Evolutionary conservation across 2,797 vertebrate genomes (phyloP).

Genomic region (Helostoma temminkii): DNA sequence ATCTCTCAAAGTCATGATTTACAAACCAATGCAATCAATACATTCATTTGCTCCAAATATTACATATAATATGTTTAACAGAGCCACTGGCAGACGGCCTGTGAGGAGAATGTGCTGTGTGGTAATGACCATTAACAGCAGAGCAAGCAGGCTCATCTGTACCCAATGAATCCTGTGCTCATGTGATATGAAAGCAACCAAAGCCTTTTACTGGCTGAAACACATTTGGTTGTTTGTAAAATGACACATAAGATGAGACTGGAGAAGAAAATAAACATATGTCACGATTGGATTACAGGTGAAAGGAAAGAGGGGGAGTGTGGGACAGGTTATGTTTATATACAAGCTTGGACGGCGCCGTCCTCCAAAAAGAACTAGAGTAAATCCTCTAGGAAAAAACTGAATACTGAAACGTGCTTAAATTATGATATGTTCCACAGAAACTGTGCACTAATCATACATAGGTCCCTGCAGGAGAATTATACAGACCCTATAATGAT

Average conservation of each 20-base stretch:
- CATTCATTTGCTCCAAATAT: background rate
- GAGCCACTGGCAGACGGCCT: slow-evolving; percentile 25
- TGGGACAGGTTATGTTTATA: background rate
- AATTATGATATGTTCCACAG: background rate
- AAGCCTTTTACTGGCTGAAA: slow-evolving; percentile 68
- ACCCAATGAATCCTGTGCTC: slow-evolving; percentile 40
- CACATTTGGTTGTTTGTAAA: slow-evolving; percentile 36
- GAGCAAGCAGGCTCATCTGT: slow-evolving; percentile 60
- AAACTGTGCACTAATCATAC: background rate
- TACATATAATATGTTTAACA: slow-evolving; percentile 1
- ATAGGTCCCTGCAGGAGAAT: slow-evolving; percentile 15
- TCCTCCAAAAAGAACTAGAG: slow-evolving; percentile 7
- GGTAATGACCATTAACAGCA: slow-evolving; percentile 48
- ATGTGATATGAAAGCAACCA: slow-evolving; percentile 38
- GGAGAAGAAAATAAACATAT: slow-evolving; percentile 42
- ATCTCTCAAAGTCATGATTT: slow-evolving; percentile 12
- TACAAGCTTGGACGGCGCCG: background rate
- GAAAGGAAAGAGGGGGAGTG: background rate
- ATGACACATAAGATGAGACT: slow-evolving; percentile 43
- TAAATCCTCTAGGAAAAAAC: slow-evolving; percentile 38
- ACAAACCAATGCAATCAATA: background rate
- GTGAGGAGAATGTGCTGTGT: slow-evolving; percentile 27
- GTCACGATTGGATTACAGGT: slow-evolving; percentile 59
- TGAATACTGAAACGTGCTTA: too few species aligned
- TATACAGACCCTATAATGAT: slow-evolving; percentile 9